Evolutionary conservation across 2,888 invertebrate species (phyloP), one percentile per base, ranked within the genome.

Genomic region (Eulithis testata): DNA sequence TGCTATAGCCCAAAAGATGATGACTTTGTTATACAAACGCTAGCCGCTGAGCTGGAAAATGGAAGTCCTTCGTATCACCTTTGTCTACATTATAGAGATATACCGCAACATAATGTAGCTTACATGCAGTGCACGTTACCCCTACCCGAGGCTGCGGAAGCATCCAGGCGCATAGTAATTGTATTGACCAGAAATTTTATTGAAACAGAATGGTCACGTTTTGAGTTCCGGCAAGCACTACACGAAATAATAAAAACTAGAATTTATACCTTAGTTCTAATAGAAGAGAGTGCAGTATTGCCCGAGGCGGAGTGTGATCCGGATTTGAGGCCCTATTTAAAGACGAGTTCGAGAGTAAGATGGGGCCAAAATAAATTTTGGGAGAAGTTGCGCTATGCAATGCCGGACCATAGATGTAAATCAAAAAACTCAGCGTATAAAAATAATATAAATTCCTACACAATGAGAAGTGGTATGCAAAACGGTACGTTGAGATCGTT

Each of bases 321-420:
- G 21, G 98, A 98, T 82, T 93, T 98, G 63, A 95, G 97, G 80
- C 96, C 97, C 44, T 98, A 98, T 85, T 94, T 99, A 65, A 97
- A 98, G 87, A 97, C 97, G 51, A 96, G 97, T 81, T 96, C 97
- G 60, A 94, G 97, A 67, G 95, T 98, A 74, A 94, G 96, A 76
- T 97, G 97, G 96, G 97, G 97, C 77, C 98, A 98, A 87, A 97
- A 96, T 79, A 95, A 97, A 82, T 99, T 99, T 93, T 98, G 98
- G 98, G 97, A 98, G 83, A 96, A 97, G 82, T 92, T 99, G 72
- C 95, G 97, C 72, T 98, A 97, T 85, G 96, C 97, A 68, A 96
- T 98, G 95, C 98, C 98, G 37, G 96, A 96, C 79, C 95, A 95
- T 74, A 94, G 86, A 74, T 83, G 80, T 74, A 90, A 87, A 80